phyloP scores from a whole-genome alignment of 2,113 vertebrate species.

The Paramisgurnus dabryanus region DNA sequence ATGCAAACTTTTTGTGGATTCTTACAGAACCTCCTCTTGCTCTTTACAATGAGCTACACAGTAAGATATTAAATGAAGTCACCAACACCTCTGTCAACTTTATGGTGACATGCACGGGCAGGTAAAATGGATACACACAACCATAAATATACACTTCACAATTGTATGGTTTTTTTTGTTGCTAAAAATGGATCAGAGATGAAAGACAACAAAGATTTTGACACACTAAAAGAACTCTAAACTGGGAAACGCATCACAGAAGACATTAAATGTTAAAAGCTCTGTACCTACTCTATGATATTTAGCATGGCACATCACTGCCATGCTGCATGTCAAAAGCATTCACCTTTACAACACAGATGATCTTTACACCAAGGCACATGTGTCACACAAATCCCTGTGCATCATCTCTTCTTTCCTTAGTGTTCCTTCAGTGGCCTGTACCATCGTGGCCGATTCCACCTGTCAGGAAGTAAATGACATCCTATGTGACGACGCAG shows the following conservation, averaged over 20 bases:
- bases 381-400: not conserved
- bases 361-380: not conserved
- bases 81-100: constrained; percentile 83
- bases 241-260: too few relatives aligned
- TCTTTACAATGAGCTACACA: constrained; percentile 74
- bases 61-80: constrained; percentile 73
- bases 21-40: constrained; percentile 79
- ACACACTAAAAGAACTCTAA: too few relatives aligned
- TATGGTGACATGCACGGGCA: constrained; percentile 85
- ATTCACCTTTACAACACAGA: not conserved
- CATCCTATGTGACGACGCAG: constrained; percentile 76
- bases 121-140: constrained; percentile 69
- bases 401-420: not conserved
- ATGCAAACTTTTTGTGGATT: not conserved
- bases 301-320: not conserved
- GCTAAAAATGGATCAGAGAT: too few relatives aligned
- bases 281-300: not conserved
- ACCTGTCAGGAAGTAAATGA: constrained; percentile 76
- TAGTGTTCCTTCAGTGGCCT: constrained; percentile 87
- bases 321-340: not conserved
- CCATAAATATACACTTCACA: not conserved
- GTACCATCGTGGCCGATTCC: constrained; percentile 84
- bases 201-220: too few relatives aligned
- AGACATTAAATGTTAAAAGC: too few relatives aligned
- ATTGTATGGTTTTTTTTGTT: not conserved